Evolutionary conservation across 2,888 invertebrate species (phyloP), one percentile per base, ranked within the genome.

Genomic region (Hanleya hanleyi): DNA sequence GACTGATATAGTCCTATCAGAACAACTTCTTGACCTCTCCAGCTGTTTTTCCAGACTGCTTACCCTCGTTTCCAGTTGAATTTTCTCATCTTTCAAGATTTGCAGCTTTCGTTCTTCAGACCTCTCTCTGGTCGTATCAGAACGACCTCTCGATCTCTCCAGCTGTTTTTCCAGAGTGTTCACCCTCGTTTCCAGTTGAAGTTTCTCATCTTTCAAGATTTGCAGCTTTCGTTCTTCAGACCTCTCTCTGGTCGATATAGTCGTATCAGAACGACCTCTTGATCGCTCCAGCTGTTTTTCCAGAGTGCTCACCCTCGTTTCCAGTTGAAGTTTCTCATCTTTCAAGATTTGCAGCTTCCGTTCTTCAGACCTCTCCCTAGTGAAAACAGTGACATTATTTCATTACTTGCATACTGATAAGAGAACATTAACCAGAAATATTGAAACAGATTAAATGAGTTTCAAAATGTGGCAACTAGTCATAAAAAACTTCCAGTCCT

Each of bases 31-130:
- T 22, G 7, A 47, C 29, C 32, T 57, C 57, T 29, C 29, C 29
- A 79, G 70, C 22, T 57, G 26, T 15, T 70, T 71, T 22, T 71
- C 70, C 38, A 70, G 32, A 1, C 47, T 49, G 15, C 36, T 32
- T 6, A 69, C 61, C 32, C 36, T 69, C 9, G 33, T 32, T 18
- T 38, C n/a, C 47, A 69, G 62, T 33, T 69, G 61, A 7, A 22
- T 32, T 41, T 62, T 69, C n/a, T 69, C 69, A 32, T 61, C 33
- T 49, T 74, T 70, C 1, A 71, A 15, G 35, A 68, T 70, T 26
- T 71, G 70, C 1, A 89, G 72, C 37, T 88, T 88, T 0, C 83
- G 70, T 47, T 89, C 88, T 0, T 89, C 74, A 9, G 84, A 88
- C 26, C 83, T 86, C 66, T 89, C 90, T 69, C 89, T 84, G 15